Percentiles rank a stretch among this genome's conserved stretches.
Evolutionary conservation across 2,888 invertebrate species (phyloP).

Genomic region (Cosmorhoe ocellata): DNA sequence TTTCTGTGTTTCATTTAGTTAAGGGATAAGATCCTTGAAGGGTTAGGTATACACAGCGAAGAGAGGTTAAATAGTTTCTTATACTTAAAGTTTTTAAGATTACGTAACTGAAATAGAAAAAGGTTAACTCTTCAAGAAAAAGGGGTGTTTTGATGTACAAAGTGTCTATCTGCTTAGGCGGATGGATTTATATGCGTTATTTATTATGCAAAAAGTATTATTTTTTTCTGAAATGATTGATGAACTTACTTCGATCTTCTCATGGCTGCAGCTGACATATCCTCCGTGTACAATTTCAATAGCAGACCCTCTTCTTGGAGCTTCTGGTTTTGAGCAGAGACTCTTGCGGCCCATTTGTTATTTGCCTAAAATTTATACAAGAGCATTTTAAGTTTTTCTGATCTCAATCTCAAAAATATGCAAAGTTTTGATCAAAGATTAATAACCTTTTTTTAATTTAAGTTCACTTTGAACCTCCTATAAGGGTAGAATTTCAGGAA

Average conservation of each 20-base stretch:
- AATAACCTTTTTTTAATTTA: no score
- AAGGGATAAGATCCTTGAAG: neutral
- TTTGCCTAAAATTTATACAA: slow-evolving; percentile 53
- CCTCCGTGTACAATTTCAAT: slow-evolving; percentile 66
- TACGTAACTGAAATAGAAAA: no score
- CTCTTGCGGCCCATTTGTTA: slow-evolving; percentile 64
- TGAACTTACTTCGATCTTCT: slow-evolving; percentile 59
- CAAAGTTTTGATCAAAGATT: no score
- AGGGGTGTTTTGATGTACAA: no score
- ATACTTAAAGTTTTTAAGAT: no score
- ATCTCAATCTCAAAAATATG: no score
- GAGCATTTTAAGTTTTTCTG: neutral
- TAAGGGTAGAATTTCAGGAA: no score
- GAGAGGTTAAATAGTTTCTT: neutral
- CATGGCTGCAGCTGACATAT: slow-evolving; percentile 60
- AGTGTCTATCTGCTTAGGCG: no score
- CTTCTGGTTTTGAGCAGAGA: slow-evolving; percentile 65
- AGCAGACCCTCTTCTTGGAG: slow-evolving; percentile 65
- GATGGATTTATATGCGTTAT: no score
- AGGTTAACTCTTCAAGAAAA: no score
- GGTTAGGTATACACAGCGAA: neutral
- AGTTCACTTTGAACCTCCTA: no score
- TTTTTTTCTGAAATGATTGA: neutral
- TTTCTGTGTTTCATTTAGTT: slow-evolving; percentile 3
- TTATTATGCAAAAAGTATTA: no score